Evolutionary conservation across 2,113 vertebrate species (phyloP).

Genomic region (Atlantisia rogersi): DNA sequence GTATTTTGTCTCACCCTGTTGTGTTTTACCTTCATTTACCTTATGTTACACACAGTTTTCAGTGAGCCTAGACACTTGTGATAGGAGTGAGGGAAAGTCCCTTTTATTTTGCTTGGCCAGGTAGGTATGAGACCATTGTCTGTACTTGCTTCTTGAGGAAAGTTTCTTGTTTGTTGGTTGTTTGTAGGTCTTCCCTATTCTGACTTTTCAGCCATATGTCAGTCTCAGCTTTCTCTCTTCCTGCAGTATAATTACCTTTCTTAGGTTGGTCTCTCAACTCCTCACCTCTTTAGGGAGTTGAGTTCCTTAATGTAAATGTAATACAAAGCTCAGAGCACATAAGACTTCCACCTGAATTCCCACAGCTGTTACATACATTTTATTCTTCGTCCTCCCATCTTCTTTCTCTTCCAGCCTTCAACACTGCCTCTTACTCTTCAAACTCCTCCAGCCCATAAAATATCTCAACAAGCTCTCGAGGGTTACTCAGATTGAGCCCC

Average conservation of each 20-base stretch:
- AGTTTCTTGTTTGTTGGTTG: neutral
- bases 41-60: neutral
- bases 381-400: neutral
- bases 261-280: neutral
- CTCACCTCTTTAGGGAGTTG: neutral
- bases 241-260: neutral
- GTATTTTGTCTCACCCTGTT: neutral
- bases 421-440: neutral
- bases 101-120: neutral
- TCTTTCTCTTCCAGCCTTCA: neutral
- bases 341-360: neutral
- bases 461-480: neutral
- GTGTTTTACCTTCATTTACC: neutral
- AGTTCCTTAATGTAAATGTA: neutral
- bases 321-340: neutral
- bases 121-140: neutral
- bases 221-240: neutral
- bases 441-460: neutral
- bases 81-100: neutral
- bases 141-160: neutral
- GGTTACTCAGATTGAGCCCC: neutral
- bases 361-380: neutral
- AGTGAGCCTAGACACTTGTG: neutral
- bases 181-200: neutral
- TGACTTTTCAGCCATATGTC: neutral